Evolutionary conservation across 64 coral and sea anemone genomes (phyloP), one percentile per base, ranked within the genome.

Genomic region (Porites australiensis): DNA sequence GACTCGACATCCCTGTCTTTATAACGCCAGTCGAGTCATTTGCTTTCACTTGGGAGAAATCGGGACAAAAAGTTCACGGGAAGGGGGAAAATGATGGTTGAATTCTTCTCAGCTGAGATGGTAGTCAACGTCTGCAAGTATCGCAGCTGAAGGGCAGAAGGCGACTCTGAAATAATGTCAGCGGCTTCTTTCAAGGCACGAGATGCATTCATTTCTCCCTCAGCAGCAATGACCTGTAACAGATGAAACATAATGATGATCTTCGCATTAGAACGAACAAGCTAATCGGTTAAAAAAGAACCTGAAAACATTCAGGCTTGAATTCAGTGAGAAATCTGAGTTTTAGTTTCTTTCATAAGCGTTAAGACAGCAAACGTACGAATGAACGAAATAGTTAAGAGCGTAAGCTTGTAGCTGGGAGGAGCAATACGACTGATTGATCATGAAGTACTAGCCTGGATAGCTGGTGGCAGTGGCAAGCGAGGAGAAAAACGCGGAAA

Each of bases 71-170:
- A 92, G 79, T 92, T 82, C 55, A 95, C 89, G 22, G 93, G 93
- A 12, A 95, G 88, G 44, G 93, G 93, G 88, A 95, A 95, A 45
- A 95, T 90, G 49, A 95, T 86, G 8, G 93, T 95, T 16, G 93
- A 95, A 70, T 95, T 95, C 81, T 95, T 95, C 72, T 95, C 93
- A 50, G 93, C 93, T 21, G 93, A 95, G 74, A 95, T 95, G 8
- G 93, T 84, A 21, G 87, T 95, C 80, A 95, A 59, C 18, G 93
- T 95, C 74, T 95, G 93, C 64, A 95, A 72, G 72, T 95, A 95
- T 63, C 93, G 88, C 11, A 95, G 93, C 63, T 95, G 93, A 27
- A 95, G 75, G 50, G 93, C 93, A 48, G 89, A 89, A 3, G 93
- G 88, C 14, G 87, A 89, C 51, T 95, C 93, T 4, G 93, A 73